These are phyloP conservation scores for Helostoma temminkii DNA, from an alignment of 2,797 vertebrate genomes.

Conservation along the genomic window DNA sequence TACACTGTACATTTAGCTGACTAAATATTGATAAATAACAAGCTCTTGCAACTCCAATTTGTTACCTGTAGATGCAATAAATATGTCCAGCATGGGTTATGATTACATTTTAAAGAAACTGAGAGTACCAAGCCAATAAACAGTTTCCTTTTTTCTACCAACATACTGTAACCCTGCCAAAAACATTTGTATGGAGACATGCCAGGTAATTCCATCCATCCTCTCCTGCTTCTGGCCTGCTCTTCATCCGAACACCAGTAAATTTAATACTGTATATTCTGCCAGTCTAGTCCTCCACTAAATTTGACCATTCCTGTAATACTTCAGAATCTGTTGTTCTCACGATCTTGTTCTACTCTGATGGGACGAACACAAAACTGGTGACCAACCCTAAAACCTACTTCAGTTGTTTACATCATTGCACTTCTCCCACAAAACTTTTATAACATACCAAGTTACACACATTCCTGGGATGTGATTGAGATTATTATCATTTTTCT, in stretches of 20 bases:
- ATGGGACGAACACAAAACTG: constrained; percentile 56
- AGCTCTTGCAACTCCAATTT: constrained; percentile 36
- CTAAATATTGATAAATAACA: constrained; percentile 72
- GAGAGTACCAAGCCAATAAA: constrained; percentile 75
- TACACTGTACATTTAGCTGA: constrained; percentile 44
- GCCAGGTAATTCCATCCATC: constrained; percentile 70
- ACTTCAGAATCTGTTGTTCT: constrained; percentile 19
- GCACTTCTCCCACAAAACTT: constrained; percentile 58
- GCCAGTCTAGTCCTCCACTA: constrained; percentile 25
- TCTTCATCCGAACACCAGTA: constrained; percentile 60
- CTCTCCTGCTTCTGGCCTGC: constrained; percentile 58
- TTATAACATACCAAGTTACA: constrained; percentile 66
- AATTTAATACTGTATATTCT: constrained; percentile 52
- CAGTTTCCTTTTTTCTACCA: constrained; percentile 62
- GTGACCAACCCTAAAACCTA: constrained; percentile 52
- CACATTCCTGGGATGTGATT: constrained; percentile 68
- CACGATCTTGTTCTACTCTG: constrained; percentile 5
- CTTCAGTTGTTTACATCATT: constrained; percentile 59
- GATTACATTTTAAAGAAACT: constrained; percentile 77
- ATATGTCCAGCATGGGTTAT: constrained; percentile 69
- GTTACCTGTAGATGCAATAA: constrained; percentile 71
- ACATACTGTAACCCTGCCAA: constrained; percentile 50
- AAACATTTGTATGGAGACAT: constrained; percentile 65
- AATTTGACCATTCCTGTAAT: constrained; percentile 39
- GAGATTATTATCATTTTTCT: constrained; percentile 72